These are phyloP conservation scores for Pristis pectinata DNA, from an alignment of 2,797 vertebrate species.

Conservation along the genomic window DNA sequence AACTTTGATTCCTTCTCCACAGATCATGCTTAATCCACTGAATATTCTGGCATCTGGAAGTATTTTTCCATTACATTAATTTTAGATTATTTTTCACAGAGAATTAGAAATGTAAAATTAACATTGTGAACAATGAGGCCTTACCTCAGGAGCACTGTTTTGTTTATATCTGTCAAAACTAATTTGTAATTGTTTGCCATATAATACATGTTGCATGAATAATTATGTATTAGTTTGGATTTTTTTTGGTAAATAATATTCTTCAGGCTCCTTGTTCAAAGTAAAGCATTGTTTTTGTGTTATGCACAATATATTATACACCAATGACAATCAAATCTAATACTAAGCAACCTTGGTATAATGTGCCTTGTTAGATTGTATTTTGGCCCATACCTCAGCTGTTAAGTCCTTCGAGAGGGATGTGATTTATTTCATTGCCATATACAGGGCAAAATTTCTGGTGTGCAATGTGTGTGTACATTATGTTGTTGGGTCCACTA, in stretches of 20 bases:
- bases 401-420: too few relatives aligned
- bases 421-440: too few relatives aligned
- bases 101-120: not conserved
- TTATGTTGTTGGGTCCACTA: too few relatives aligned
- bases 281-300: not conserved
- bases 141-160: not conserved
- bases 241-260: not conserved
- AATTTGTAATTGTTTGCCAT: not conserved
- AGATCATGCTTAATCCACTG: too few relatives aligned
- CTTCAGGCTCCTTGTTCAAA: not conserved
- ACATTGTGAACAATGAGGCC: not conserved
- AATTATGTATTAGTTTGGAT: not conserved
- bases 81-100: not conserved
- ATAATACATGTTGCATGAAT: not conserved
- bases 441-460: too few relatives aligned
- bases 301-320: not conserved
- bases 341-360: too few relatives aligned
- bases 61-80: not conserved
- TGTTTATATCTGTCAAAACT: not conserved
- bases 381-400: too few relatives aligned
- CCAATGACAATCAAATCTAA: not conserved
- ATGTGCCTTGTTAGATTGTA: too few relatives aligned
- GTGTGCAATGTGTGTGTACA: too few relatives aligned
- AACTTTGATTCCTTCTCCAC: too few relatives aligned
- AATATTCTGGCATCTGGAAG: too few relatives aligned